phyloP scores from a whole-genome alignment of 2,113 vertebrate species.

The Spea multiplicata region DNA sequence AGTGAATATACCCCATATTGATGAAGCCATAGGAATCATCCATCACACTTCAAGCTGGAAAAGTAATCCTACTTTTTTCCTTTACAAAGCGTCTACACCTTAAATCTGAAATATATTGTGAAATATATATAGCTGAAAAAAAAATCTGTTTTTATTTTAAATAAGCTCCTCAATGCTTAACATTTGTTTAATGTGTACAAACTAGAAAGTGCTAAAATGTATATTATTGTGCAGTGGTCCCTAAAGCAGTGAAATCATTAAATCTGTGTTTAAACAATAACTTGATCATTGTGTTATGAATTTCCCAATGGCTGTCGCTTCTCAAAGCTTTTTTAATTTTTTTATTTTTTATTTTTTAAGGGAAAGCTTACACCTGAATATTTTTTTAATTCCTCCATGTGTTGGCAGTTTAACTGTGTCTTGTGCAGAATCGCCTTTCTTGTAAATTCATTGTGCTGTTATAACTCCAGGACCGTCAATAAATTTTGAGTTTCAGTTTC shows the following conservation, averaged over 20 bases:
- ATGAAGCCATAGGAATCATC: too few species aligned
- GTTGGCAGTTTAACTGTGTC: conserved; percentile 43
- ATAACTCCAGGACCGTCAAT: conserved; percentile 41
- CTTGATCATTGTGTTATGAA: conserved; percentile 35
- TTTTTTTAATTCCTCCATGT: conserved; percentile 16
- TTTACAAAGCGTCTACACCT: background rate
- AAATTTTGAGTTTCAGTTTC: conserved; percentile 44
- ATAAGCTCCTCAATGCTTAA: background rate
- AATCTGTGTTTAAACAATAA: conserved; percentile 35
- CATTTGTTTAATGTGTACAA: conserved; percentile 16
- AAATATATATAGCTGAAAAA: background rate
- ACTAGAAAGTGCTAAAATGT: conserved; percentile 27
- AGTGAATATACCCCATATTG: too few species aligned
- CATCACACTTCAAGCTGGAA: too few species aligned
- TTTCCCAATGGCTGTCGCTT: conserved; percentile 26
- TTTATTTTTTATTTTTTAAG: conserved; percentile 16
- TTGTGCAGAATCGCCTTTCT: conserved; percentile 36
- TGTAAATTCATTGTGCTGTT: conserved; percentile 43
- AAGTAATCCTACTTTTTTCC: too few species aligned
- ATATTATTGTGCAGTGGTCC: conserved; percentile 13
- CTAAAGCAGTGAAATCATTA: background rate
- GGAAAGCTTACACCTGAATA: conserved; percentile 34
- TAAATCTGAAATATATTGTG: background rate
- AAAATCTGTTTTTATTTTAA: too few species aligned
- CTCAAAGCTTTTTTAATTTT: background rate